A percentile compares a stretch with the other conserved stretches of the same genome.
Evolutionary conservation across 2,113 vertebrate genomes (phyloP).

Genomic region (Scolopax mira): DNA sequence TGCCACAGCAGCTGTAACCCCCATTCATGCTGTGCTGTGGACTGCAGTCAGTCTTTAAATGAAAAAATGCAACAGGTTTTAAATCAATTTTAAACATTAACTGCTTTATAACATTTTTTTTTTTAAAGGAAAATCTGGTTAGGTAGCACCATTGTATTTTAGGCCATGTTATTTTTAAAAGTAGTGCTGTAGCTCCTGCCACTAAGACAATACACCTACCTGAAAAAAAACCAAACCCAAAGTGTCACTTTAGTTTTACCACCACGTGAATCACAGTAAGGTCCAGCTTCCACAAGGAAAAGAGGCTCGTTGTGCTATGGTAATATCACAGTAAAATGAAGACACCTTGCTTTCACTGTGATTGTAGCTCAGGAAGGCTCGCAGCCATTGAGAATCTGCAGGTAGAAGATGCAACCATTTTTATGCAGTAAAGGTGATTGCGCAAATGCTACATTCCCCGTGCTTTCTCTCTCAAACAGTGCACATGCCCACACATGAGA

Average conservation of each 20-base stretch:
- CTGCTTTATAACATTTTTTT: neutral
- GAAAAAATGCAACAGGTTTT: neutral
- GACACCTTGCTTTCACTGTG: neutral
- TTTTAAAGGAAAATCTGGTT: neutral
- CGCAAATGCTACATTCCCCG: neutral
- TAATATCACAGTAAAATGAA: neutral
- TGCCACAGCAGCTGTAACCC: neutral
- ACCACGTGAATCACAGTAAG: neutral
- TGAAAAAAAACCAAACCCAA: neutral
- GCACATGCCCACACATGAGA: neutral
- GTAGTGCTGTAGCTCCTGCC: neutral
- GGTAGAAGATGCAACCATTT: neutral
- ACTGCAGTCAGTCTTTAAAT: neutral
- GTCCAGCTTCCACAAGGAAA: neutral
- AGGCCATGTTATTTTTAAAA: neutral
- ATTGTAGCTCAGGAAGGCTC: neutral
- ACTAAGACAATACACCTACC: neutral
- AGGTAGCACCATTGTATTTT: neutral
- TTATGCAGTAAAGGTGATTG: neutral
- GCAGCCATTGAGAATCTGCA: neutral
- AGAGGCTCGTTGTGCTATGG: rapidly evolving
- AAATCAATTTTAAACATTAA: neutral
- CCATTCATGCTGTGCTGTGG: rapidly evolving
- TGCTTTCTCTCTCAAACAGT: neutral
- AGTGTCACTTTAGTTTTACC: neutral